Conservation (phyloP, 2,113 vertebrate species). For the Leiothrix lutea region DNA sequence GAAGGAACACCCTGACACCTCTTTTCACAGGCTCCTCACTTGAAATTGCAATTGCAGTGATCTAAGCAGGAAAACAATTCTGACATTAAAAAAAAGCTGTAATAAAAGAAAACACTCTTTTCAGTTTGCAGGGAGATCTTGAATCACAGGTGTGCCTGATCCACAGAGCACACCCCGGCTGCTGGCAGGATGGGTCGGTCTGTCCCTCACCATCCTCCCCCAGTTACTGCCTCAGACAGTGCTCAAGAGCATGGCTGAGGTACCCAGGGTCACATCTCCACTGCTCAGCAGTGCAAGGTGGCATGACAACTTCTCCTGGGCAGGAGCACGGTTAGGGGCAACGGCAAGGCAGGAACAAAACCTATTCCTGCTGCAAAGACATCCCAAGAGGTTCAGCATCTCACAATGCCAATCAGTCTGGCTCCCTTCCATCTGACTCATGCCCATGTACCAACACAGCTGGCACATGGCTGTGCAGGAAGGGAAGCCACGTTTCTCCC, state of each 20-base stretch:
- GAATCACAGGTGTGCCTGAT: neutral
- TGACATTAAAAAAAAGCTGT: neutral
- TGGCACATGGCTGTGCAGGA: neutral
- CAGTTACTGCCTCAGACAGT: neutral
- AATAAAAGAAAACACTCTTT: neutral
- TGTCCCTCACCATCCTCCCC: neutral
- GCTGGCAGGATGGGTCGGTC: neutral
- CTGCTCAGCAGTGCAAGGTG: neutral
- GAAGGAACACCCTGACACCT: neutral
- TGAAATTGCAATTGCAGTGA: neutral
- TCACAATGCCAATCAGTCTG: neutral
- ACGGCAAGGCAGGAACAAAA: neutral
- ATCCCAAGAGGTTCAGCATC: neutral
- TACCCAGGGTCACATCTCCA: neutral
- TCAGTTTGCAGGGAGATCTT: neutral
- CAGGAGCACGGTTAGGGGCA: rapidly evolving
- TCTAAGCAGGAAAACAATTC: neutral
- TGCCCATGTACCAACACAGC: neutral
- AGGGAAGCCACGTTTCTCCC: neutral
- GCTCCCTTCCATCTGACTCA: neutral
- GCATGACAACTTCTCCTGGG: neutral
- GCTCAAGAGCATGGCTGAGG: neutral
- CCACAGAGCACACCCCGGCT: rapidly evolving
- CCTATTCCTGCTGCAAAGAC: neutral
- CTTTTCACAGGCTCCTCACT: neutral